phyloP scores from a whole-genome alignment of 1,140 invertebrate genomes.

The Anagrus nilaparvatae region DNA sequence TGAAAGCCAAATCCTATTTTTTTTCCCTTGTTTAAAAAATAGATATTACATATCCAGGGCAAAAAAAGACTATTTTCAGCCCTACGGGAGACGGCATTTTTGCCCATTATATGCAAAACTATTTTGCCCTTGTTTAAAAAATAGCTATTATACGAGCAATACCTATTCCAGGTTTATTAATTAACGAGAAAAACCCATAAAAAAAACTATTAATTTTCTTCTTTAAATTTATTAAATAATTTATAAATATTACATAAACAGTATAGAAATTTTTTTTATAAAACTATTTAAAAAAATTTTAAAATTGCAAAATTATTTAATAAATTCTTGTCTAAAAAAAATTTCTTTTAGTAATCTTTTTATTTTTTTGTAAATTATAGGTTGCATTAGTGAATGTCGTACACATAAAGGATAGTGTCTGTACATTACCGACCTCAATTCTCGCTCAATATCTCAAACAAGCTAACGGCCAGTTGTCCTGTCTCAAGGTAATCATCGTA shows the following conservation, averaged over 20 bases:
- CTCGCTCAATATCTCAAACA: constrained; percentile 73
- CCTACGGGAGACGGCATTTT: too few relatives aligned
- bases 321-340: constrained; percentile 3
- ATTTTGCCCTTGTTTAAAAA: too few relatives aligned
- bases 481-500: constrained; percentile 54
- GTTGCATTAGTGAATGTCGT: constrained; percentile 69
- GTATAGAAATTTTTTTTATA: background rate
- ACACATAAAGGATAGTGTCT: constrained; percentile 67
- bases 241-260: background rate
- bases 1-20: too few relatives aligned
- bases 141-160: too few relatives aligned
- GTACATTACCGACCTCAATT: constrained; percentile 64
- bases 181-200: too few relatives aligned
- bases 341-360: constrained; percentile 1
- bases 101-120: too few relatives aligned
- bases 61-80: too few relatives aligned
- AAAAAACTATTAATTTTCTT: too few relatives aligned
- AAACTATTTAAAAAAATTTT: constrained; percentile 6
- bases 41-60: too few relatives aligned
- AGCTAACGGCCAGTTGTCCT: constrained; percentile 68
- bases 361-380: constrained; percentile 39
- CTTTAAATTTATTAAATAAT: too few relatives aligned
- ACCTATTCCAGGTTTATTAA: too few relatives aligned
- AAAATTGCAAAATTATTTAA: background rate
- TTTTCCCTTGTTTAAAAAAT: too few relatives aligned